These are phyloP conservation scores for Zosterops pallidus DNA, from an alignment of 2,113 vertebrate species.

Conservation along the genomic window DNA sequence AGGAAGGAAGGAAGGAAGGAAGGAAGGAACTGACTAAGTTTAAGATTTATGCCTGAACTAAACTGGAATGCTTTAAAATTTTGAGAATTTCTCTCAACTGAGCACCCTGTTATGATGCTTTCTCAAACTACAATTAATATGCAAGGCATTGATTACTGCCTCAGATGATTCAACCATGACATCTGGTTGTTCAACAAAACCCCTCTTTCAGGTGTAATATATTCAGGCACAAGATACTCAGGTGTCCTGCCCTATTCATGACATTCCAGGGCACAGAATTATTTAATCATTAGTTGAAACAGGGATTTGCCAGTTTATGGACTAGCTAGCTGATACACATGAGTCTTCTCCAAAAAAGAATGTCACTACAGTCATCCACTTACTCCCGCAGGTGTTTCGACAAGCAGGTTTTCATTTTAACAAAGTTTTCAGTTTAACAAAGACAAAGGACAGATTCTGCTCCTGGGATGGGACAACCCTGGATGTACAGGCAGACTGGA, in stretches of 20 bases:
- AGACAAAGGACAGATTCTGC: background rate
- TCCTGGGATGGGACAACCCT: background rate
- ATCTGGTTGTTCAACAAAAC: background rate
- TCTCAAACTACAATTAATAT: background rate
- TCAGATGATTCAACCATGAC: background rate
- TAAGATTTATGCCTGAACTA: background rate
- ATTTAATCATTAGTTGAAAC: background rate
- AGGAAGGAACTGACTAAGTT: background rate
- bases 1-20: background rate
- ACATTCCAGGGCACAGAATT: background rate
- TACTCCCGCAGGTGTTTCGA: background rate
- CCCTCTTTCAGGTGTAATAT: background rate
- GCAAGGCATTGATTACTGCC: background rate
- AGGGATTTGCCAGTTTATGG: background rate
- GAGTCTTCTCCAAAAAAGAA: background rate
- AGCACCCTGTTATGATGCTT: background rate
- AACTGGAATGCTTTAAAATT: background rate
- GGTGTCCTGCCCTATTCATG: background rate
- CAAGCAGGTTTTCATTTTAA: background rate
- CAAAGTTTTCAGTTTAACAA: background rate
- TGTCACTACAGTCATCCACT: rapidly evolving
- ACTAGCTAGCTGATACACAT: background rate
- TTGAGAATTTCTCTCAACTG: background rate
- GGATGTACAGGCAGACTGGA: no score
- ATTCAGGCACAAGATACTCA: background rate